phyloP scores from a whole-genome alignment of 1,140 invertebrate species.

The Trialeurodes vaporariorum region DNA sequence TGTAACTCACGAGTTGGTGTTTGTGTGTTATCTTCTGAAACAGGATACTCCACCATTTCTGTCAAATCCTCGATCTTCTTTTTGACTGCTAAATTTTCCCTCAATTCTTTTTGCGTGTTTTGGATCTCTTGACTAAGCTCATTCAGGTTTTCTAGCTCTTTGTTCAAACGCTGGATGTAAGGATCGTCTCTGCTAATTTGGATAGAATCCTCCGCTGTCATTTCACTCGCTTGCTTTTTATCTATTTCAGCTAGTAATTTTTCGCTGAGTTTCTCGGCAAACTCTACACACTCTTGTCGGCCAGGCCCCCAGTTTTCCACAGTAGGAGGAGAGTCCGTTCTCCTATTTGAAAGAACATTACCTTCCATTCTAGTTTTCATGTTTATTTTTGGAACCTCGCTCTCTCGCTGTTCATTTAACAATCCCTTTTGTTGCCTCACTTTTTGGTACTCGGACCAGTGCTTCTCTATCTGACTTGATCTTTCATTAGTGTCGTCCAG shows the following conservation, averaged over 20 bases:
- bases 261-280: slow-evolving; percentile 60
- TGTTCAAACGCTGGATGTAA: slow-evolving; percentile 39
- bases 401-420: not conserved
- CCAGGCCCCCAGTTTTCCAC: slow-evolving; percentile 38
- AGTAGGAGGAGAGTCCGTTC: not conserved
- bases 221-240: slow-evolving; percentile 40
- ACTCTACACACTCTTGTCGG: slow-evolving; percentile 55
- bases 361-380: not conserved
- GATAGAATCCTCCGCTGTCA: slow-evolving; percentile 14
- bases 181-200: slow-evolving; percentile 35
- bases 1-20: no score
- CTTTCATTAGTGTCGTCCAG: not conserved
- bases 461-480: no score
- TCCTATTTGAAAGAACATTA: not conserved
- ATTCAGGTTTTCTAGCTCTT: slow-evolving; percentile 40
- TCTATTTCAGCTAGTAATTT: slow-evolving; percentile 63
- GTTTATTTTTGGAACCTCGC: not conserved
- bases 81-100: not conserved
- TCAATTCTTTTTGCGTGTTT: slow-evolving; percentile 14
- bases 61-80: not conserved
- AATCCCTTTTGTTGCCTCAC: not conserved
- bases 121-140: slow-evolving; percentile 42
- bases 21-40: not conserved
- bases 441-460: not conserved
- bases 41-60: not conserved